These are phyloP conservation scores for Eupelmus urozonus DNA, from an alignment of 2,888 invertebrate species.

Conservation along the genomic window DNA sequence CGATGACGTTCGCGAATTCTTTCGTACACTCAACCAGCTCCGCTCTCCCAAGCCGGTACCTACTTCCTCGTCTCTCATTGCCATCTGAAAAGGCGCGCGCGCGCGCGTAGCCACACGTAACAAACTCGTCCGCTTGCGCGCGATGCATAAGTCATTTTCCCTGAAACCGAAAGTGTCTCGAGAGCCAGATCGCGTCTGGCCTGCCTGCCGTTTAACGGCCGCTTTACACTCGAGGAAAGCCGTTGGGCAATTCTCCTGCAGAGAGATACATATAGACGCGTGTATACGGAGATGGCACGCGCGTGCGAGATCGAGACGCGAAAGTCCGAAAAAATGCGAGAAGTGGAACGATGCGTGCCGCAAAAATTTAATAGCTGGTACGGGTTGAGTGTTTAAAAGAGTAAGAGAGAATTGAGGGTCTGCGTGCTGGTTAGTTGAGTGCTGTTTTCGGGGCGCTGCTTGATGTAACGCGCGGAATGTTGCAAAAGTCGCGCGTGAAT, in stretches of 20 bases:
- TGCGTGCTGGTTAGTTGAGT: too few species aligned
- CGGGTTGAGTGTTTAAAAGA: too few species aligned
- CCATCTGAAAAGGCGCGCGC: neutral
- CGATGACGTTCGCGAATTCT: slow-evolving; percentile 19
- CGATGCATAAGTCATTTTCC: slow-evolving; percentile 42
- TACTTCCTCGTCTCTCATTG: slow-evolving; percentile 30
- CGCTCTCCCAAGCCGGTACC: neutral
- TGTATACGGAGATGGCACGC: too few species aligned
- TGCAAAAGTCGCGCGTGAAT: neutral
- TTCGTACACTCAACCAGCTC: neutral
- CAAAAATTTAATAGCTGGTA: neutral
- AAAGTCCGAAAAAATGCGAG: neutral
- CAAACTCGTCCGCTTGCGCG: slow-evolving; percentile 27
- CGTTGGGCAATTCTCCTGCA: too few species aligned
- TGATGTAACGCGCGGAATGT: neutral
- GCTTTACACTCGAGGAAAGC: too few species aligned
- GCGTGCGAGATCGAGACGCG: neutral
- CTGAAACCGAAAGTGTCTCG: slow-evolving; percentile 35
- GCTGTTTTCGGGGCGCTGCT: too few species aligned
- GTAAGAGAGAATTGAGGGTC: too few species aligned
- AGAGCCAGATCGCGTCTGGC: neutral
- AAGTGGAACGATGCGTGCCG: slow-evolving; percentile 7
- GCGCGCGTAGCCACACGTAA: slow-evolving; percentile 22
- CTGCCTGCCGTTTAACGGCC: too few species aligned
- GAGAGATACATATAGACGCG: too few species aligned